phyloP scores from a whole-genome alignment of 2,797 vertebrate genomes.

The Sciaenops ocellatus region DNA sequence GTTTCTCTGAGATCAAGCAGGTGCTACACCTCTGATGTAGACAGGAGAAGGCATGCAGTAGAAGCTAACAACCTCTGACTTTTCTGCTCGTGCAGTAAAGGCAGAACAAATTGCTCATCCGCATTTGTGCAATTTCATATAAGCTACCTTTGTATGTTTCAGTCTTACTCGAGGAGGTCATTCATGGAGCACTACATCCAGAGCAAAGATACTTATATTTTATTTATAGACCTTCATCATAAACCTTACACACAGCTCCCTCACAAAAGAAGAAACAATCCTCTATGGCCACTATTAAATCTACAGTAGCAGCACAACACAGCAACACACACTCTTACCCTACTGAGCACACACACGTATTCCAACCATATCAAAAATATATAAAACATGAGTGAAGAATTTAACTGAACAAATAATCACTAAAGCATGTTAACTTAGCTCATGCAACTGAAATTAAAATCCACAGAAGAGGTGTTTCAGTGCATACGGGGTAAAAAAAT shows the following conservation, averaged over 20 bases:
- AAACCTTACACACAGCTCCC: slow-evolving; percentile 7
- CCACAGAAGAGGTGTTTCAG: too few species aligned
- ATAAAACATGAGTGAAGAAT: neutral
- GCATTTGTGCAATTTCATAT: slow-evolving; percentile 20
- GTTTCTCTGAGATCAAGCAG: slow-evolving; percentile 10
- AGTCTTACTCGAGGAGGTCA: neutral
- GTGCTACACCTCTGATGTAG: slow-evolving; percentile 4
- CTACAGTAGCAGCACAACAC: neutral
- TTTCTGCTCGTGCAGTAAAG: neutral
- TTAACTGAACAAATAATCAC: neutral
- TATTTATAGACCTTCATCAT: slow-evolving; percentile 38
- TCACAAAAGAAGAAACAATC: neutral
- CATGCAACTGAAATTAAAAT: neutral
- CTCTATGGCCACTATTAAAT: slow-evolving; percentile 16
- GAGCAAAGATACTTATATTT: slow-evolving; percentile 18
- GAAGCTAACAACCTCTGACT: neutral
- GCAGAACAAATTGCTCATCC: neutral
- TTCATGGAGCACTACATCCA: neutral
- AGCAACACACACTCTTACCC: neutral
- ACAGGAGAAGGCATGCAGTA: neutral
- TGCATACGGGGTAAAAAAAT: neutral
- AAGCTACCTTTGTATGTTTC: slow-evolving; percentile 4
- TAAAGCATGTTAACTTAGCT: neutral
- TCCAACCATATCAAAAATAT: neutral
- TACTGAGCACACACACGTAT: neutral